These are phyloP conservation scores for Maccullochella peelii DNA, from an alignment of 2,113 vertebrate genomes.

Conservation along the genomic window DNA sequence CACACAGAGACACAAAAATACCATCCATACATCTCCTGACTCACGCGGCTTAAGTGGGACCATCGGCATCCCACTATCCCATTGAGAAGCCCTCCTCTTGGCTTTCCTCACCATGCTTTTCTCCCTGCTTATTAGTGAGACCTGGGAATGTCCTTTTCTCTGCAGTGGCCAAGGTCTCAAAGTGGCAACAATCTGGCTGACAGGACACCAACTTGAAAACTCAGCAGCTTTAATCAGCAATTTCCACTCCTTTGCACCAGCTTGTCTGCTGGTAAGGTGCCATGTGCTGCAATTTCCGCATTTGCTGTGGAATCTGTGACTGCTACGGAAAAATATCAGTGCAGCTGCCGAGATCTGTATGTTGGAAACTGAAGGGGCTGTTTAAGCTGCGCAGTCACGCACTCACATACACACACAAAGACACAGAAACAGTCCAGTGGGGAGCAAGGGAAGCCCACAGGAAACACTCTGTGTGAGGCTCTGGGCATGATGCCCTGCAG, in stretches of 20 bases:
- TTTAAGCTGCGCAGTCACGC: conserved; percentile 59
- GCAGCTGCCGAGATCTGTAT: conserved; percentile 63
- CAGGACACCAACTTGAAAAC: conserved; percentile 29
- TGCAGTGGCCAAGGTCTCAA: conserved; percentile 27
- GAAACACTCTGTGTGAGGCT: conserved; percentile 64
- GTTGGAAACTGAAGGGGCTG: conserved; percentile 48
- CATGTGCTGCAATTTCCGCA: conserved; percentile 47
- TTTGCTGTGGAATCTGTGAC: conserved; percentile 44
- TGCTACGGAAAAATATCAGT: conserved; percentile 42
- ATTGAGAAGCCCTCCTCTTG: conserved; percentile 57
- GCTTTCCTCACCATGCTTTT: conserved; percentile 70
- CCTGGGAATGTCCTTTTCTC: conserved; percentile 26
- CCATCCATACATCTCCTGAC: conserved; percentile 38
- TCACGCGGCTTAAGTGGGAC: conserved; percentile 74
- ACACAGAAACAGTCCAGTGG: conserved; percentile 41
- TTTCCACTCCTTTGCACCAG: conserved; percentile 47
- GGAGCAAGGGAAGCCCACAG: conserved; percentile 66
- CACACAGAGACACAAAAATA: conserved; percentile 21
- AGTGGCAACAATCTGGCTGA: conserved; percentile 25
- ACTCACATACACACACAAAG: conserved; percentile 43
- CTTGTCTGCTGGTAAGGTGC: conserved; percentile 23
- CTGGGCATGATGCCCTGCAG: conserved; percentile 68
- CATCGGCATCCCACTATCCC: conserved; percentile 72
- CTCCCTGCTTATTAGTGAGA: conserved; percentile 17
- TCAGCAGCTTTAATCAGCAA: conserved; percentile 64